phyloP scores from a whole-genome alignment of 2,797 vertebrate species.

The Tarsius wallacei region DNA sequence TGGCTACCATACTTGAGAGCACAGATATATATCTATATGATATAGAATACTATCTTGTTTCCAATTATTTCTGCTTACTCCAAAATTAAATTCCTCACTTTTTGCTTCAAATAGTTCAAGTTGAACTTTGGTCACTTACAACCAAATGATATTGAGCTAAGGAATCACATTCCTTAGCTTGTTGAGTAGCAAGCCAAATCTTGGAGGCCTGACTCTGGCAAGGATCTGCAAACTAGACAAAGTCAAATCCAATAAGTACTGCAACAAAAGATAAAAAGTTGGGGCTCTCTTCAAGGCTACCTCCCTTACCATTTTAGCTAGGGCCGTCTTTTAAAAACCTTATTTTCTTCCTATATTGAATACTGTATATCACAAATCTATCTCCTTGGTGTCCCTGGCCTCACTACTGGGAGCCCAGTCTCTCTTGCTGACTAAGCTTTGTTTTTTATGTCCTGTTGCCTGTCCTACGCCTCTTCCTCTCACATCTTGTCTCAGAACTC shows the following conservation, averaged over 20 bases:
- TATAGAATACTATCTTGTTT: background rate
- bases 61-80: background rate
- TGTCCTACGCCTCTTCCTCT: background rate
- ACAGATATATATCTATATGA: background rate
- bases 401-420: background rate
- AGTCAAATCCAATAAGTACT: background rate
- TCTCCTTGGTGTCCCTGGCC: background rate
- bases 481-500: background rate
- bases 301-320: background rate
- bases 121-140: constrained; percentile 25
- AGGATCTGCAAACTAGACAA: background rate
- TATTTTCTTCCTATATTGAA: background rate
- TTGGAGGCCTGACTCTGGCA: background rate
- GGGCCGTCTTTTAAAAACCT: background rate
- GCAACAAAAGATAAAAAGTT: background rate
- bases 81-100: background rate
- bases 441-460: background rate
- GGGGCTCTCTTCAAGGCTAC: background rate
- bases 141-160: background rate
- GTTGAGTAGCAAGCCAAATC: background rate
- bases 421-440: background rate
- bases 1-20: background rate
- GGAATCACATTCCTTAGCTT: constrained; percentile 1
- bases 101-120: background rate
- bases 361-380: background rate